Conservation (phyloP, 1,140 invertebrate genomes). For the Drosophila gunungcola region DNA sequence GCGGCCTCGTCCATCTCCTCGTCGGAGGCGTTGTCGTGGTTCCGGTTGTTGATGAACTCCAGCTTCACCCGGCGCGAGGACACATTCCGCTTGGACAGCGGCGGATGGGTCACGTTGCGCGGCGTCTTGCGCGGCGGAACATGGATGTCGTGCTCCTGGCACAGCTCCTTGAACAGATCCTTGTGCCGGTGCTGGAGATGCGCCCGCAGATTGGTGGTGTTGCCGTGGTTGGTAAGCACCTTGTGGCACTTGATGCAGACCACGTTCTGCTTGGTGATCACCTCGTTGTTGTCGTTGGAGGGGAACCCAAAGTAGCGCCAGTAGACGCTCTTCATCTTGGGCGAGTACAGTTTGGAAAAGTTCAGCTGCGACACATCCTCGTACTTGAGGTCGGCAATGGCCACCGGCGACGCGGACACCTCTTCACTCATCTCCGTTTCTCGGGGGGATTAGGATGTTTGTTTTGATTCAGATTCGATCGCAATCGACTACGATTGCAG, state of each 20-base stretch:
- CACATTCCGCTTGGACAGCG: constrained; percentile 68
- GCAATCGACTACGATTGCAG: constrained; percentile 59
- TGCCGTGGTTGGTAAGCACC: constrained; percentile 88
- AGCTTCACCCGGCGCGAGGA: constrained; percentile 67
- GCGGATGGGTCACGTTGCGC: constrained; percentile 65
- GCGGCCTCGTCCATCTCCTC: constrained; percentile 70
- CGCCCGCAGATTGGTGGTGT: constrained; percentile 88
- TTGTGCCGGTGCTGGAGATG: constrained; percentile 88
- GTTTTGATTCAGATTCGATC: constrained; percentile 25
- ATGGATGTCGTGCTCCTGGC: constrained; percentile 76
- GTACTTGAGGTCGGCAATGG: constrained; percentile 61
- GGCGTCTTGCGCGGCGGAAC: constrained; percentile 76
- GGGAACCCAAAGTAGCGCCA: constrained; percentile 89
- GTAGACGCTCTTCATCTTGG: constrained; percentile 87
- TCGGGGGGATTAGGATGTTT: constrained; percentile 1
- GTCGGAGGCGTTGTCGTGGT: constrained; percentile 64
- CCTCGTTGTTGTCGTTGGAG: constrained; percentile 87
- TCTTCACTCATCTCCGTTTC: constrained; percentile 58
- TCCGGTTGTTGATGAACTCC: constrained; percentile 65
- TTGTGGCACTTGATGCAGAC: constrained; percentile 88
- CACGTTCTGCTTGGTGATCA: constrained; percentile 88
- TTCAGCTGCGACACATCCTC: constrained; percentile 75
- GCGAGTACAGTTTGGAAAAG: constrained; percentile 78
- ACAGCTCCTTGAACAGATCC: constrained; percentile 72
- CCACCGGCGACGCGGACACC: constrained; percentile 58